A percentile compares a stretch with the other conserved stretches of the same genome.
Evolutionary conservation across 2,888 invertebrate genomes (phyloP).

Genomic region (Archips xylosteana): DNA sequence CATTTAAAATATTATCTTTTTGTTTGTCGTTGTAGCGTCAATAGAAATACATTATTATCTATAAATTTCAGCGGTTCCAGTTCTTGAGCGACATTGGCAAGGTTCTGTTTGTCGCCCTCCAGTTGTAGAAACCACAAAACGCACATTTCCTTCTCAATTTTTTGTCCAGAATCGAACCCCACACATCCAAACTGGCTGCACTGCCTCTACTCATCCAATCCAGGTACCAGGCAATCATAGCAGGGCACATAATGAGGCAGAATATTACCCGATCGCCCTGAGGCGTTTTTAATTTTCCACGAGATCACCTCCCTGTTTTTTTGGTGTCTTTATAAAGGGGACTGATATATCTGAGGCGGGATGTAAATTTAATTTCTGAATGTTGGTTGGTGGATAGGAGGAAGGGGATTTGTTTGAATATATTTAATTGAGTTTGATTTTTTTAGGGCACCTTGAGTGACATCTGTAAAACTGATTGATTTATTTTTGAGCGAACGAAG

Average conservation of each 20-base stretch:
- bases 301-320: conserved; percentile 72
- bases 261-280: conserved; percentile 77
- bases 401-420: too few species aligned
- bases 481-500: too few species aligned
- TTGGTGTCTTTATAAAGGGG: conserved; percentile 55
- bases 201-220: conserved; percentile 51
- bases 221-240: conserved; percentile 74
- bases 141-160: conserved; percentile 30
- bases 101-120: too few species aligned
- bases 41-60: too few species aligned
- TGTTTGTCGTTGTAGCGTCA: too few species aligned
- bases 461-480: too few species aligned
- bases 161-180: conserved; percentile 52
- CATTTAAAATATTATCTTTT: too few species aligned
- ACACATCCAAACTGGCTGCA: conserved; percentile 12
- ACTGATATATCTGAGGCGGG: conserved; percentile 33
- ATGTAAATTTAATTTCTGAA: conserved; percentile 29
- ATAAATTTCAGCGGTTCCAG: too few species aligned
- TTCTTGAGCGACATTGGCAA: too few species aligned
- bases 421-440: neutral
- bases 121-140: too few species aligned
- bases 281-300: conserved; percentile 84
- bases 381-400: neutral
- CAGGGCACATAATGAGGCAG: conserved; percentile 66
- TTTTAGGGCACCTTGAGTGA: too few species aligned